Evolutionary conservation across 37 sponge, comb jelly and placozoan genomes (phyloP).

Genomic region (Amphimedon queenslandica): DNA sequence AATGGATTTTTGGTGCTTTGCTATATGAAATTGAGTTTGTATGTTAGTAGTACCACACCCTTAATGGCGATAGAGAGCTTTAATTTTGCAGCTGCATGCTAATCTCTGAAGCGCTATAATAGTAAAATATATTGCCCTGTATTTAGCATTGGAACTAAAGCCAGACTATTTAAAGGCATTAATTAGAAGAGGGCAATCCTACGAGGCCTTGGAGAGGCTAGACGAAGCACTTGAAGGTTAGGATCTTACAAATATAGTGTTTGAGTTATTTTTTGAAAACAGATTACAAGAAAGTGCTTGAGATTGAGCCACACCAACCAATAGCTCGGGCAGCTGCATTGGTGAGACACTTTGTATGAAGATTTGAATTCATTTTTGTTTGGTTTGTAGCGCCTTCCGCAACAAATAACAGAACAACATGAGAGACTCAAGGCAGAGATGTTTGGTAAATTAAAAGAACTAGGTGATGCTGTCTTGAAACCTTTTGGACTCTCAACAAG

Average conservation of each 20-base stretch:
- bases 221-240: conserved; percentile 85
- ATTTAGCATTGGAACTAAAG: conserved; percentile 64
- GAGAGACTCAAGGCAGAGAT: conserved; percentile 95
- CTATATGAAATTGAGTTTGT: not conserved
- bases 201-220: conserved; percentile 84
- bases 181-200: conserved; percentile 74
- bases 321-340: conserved; percentile 63
- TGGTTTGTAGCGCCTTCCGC: conserved; percentile 65
- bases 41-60: not conserved
- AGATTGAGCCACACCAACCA: conserved; percentile 56
- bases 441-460: conserved; percentile 91
- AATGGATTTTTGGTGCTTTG: not conserved
- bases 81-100: too few relatives aligned
- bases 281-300: conserved; percentile 80
- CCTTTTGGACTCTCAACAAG: conserved; percentile 95
- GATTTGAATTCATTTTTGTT: not conserved
- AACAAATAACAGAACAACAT: conserved; percentile 80
- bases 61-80: too few relatives aligned
- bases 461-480: conserved; percentile 87
- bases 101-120: conserved; percentile 30
- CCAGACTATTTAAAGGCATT: conserved; percentile 78
- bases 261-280: not conserved
- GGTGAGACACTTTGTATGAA: conserved; percentile 34
- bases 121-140: too few relatives aligned
- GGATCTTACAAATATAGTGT: not conserved